phyloP scores from a whole-genome alignment of 2,113 vertebrate species.

The Gnathonemus longibarbis region DNA sequence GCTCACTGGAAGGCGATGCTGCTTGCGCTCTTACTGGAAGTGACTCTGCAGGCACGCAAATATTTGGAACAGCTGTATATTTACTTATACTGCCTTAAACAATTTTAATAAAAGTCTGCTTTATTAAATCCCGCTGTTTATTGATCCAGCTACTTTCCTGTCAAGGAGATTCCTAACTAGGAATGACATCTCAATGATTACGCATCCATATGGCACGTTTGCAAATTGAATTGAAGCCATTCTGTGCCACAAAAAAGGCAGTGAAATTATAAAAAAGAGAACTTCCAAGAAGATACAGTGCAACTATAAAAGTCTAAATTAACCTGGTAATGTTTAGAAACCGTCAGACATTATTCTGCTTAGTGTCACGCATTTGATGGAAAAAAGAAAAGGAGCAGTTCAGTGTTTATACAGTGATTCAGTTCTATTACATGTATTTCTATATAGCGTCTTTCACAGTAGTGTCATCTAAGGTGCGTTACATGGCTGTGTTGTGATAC shows the following conservation, averaged over 20 bases:
- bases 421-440: not conserved
- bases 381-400: not conserved
- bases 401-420: not conserved
- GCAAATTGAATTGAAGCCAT: not conserved
- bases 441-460: not conserved
- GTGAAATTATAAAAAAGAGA: not conserved
- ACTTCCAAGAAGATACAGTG: not conserved
- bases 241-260: not conserved
- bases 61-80: constrained; percentile 2
- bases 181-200: constrained; percentile 5
- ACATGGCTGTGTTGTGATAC: not conserved
- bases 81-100: constrained; percentile 5
- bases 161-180: constrained; percentile 2
- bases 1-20: not conserved
- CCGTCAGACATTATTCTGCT: not conserved
- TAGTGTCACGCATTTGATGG: not conserved
- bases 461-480: not conserved
- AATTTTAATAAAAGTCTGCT: constrained; percentile 10
- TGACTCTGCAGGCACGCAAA: not conserved
- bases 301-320: not conserved
- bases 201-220: not conserved
- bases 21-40: not conserved
- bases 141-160: constrained; percentile 11
- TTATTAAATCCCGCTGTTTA: constrained; percentile 1
- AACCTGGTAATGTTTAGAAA: not conserved